Percentiles rank a stretch among this genome's conserved stretches.
Evolutionary conservation across 2,113 vertebrate genomes (phyloP).

Genomic region (Falcunculus frontatus): DNA sequence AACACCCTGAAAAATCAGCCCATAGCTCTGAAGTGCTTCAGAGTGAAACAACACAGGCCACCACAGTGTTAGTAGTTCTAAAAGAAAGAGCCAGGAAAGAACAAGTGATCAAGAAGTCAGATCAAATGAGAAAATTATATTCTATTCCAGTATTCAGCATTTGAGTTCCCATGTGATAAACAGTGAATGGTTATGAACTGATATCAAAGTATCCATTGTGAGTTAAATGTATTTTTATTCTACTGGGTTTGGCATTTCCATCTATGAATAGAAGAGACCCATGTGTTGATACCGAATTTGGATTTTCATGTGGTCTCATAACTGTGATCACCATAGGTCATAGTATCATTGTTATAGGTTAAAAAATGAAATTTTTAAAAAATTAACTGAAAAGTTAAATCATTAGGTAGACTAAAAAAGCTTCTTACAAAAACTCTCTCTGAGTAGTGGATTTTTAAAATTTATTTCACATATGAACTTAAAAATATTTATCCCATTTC

Average conservation of each 20-base stretch:
- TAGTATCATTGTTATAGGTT: background rate
- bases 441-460: background rate
- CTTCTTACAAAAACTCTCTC: background rate
- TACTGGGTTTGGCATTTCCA: background rate
- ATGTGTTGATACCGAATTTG: background rate
- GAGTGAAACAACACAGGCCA: background rate
- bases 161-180: background rate
- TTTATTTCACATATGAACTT: background rate
- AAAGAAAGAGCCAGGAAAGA: background rate
- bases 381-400: background rate
- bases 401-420: background rate
- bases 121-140: background rate
- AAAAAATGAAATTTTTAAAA: background rate
- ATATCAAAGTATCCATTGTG: background rate
- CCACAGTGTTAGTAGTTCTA: accelerated
- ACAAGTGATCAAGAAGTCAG: background rate
- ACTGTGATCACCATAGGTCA: background rate
- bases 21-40: background rate
- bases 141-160: background rate
- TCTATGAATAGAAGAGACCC: background rate
- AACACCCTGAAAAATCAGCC: background rate
- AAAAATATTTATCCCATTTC: background rate
- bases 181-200: background rate
- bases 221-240: background rate
- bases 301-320: background rate